Base-by-base conservation (phyloP, 2,797 vertebrate genomes). In the Leptoclinus maculatus region DNA sequence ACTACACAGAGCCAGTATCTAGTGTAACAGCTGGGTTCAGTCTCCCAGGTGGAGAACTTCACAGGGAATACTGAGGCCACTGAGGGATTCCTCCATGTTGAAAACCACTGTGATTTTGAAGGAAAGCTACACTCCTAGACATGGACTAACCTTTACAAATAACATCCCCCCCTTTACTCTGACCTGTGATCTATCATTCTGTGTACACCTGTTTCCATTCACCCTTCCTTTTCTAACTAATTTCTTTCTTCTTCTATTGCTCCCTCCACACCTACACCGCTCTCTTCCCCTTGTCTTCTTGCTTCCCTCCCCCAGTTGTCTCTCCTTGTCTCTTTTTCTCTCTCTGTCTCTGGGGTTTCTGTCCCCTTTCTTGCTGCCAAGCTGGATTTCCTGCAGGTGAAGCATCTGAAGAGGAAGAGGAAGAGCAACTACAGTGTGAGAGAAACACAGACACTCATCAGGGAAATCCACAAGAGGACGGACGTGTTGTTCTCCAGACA, bases 361-460 rank as follows among this genome's bases (percentile, higher is more conserved):
- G 62, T 68, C 63, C 76, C 54, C 34, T 80, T 34, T 12, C 27
- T 79, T 49, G 7, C 71, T 75, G 83, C 79, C 88, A 93, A 88
- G 83, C 91, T 95, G 94, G 93, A 95, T 93, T 94, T 94, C 85
- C 86, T 94, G 69, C 93, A 97, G 93, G 96, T 97, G 94, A 98
- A 97, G 93, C 96, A 98, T 85, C 93, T 97, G 75, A 97, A 97
- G 93, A 96, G 97, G 83, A 98, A 97, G 92, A 95, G 97, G 79
- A 98, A 98, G 96, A 98, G 97, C 85, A 98, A 98, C 94, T 99
- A 98, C 93, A 98, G 96, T 2, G 96, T 98, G 83, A 96, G 97
- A 90, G 97, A 99, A 94, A 98, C 97, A 59, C 97, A 98, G 87
- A 96, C 96, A 27, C 96, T 98, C 71, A 96, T 99, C 92, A 96